Base-by-base conservation (phyloP, 2,113 vertebrate species). In the Toxotes chatareus region DNA sequence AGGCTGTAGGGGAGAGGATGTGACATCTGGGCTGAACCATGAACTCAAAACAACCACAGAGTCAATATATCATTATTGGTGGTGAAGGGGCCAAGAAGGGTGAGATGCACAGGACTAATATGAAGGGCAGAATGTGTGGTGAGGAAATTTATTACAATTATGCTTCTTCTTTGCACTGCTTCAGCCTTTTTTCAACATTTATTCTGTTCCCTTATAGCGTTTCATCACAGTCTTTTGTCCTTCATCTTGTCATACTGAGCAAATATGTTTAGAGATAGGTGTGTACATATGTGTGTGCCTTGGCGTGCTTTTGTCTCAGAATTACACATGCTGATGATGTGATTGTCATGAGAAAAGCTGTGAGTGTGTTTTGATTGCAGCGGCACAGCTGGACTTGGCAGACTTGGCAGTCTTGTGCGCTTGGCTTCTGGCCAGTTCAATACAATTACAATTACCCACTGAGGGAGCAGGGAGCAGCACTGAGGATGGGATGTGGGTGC, bases 341-440 rank as follows among this genome's bases (percentile, higher is more conserved):
- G 73, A 86, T 82, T 89, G 83, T 78, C 63, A 78, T 67, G 82
- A 88, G 82, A 84, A 77, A 61, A 72, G 86, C 82, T 73, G 59
- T 59, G 61, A 86, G 77, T 73, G 85, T 79, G 79, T 84, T 91
- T 87, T 92, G 87, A 92, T 89, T 84, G 71, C 72, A 71, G 42
- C 21, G 17, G 78, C 89, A 79, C 88, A 90, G 86, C 90, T 91
- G 83, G 86, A 86, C 80, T 79, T 62, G 80, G 84, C 84, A 87
- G 86, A 73, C 82, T 74, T 83, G 82, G 82, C 85, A 73, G 76
- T 49, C 71, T 57, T 74, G 66, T 51, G 21, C 38, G 65, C 62
- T 83, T 93, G 91, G 92, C 84, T 73, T 44, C 72, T 32, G 82
- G 87, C 90, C 90, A 89, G 76, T 85, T 90, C 82, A 76, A 85